A percentile compares a stretch with the other conserved stretches of the same genome.
These are phyloP conservation scores for Drosophila busckii DNA, from an alignment of 1,140 invertebrate genomes.

Conservation along the genomic window DNA sequence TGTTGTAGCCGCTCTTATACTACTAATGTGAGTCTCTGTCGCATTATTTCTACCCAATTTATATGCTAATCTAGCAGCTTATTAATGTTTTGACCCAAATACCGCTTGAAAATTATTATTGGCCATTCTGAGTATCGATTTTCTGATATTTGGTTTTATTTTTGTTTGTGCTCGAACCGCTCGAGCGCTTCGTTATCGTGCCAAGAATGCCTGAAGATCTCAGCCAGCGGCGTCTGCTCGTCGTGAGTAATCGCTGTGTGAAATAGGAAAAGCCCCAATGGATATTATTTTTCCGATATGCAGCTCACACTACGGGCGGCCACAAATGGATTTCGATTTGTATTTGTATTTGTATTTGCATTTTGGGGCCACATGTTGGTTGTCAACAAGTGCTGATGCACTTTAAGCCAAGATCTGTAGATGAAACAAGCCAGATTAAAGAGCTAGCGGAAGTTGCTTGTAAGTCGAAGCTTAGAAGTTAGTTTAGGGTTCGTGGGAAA, in stretches of 20 bases:
- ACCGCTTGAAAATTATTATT: conserved; percentile 71
- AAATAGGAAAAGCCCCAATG: conserved; percentile 39
- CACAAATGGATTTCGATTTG: conserved; percentile 9
- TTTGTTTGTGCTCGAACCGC: conserved; percentile 18
- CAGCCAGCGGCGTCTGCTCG: conserved; percentile 1
- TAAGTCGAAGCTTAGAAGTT: conserved; percentile 29
- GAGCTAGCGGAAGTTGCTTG: conserved; percentile 29
- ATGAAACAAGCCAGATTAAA: conserved; percentile 25
- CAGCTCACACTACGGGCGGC: conserved; percentile 16
- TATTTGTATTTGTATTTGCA: conserved; percentile 18
- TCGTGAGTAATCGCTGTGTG: conserved; percentile 15
- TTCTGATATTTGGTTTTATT: conserved; percentile 23
- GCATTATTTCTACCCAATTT: conserved; percentile 63
- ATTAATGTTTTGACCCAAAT: conserved; percentile 78
- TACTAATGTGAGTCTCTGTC: too few relatives aligned
- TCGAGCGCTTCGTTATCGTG: conserved; percentile 23
- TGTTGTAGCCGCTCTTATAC: too few relatives aligned
- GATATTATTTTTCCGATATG: conserved; percentile 28
- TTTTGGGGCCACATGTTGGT: conserved; percentile 31
- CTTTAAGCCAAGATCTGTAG: not conserved
- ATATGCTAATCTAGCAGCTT: conserved; percentile 78
- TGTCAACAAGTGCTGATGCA: conserved; percentile 45
- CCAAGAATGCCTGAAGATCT: conserved; percentile 43
- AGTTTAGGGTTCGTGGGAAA: not conserved
- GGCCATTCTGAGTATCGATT: conserved; percentile 66